phyloP scores from a whole-genome alignment of 2,113 vertebrate species.

The Eupsittula cactorum region DNA sequence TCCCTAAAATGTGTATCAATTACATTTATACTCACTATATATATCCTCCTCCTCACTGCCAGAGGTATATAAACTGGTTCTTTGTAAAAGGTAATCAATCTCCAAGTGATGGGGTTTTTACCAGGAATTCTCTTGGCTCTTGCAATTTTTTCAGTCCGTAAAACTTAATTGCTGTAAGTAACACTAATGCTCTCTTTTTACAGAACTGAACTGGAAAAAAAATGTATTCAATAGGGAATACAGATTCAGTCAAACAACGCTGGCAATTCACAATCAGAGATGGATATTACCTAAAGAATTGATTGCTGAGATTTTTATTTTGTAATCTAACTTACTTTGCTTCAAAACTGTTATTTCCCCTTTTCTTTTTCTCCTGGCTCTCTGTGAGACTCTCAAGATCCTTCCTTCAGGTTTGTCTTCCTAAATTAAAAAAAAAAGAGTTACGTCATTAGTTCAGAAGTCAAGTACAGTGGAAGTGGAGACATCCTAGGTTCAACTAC shows the following conservation, averaged over 20 bases:
- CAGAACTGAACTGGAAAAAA: not conserved
- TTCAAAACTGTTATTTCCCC: conserved; percentile 80
- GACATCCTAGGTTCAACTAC: not conserved
- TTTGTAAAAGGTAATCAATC: not conserved
- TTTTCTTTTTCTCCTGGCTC: conserved; percentile 82
- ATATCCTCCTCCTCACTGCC: not conserved
- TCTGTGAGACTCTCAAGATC: conserved; percentile 78
- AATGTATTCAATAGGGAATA: not conserved
- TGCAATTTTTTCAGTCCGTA: not conserved
- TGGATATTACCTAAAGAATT: not conserved
- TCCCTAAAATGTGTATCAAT: not conserved
- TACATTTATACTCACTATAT: not conserved
- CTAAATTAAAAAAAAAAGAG: conserved; percentile 59
- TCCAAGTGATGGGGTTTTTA: not conserved
- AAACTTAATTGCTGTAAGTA: not conserved
- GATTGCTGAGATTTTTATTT: not conserved
- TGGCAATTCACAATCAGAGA: not conserved
- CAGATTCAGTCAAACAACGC: not conserved
- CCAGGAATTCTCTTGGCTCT: not conserved
- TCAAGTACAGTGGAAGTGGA: not conserved
- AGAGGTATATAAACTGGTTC: not conserved
- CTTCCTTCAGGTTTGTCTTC: conserved; percentile 83
- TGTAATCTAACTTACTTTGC: conserved; percentile 77
- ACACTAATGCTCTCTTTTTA: not conserved
- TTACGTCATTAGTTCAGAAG: not conserved